Base-by-base conservation (phyloP, 2,888 invertebrate species). In the Chloroclysta siterata region DNA sequence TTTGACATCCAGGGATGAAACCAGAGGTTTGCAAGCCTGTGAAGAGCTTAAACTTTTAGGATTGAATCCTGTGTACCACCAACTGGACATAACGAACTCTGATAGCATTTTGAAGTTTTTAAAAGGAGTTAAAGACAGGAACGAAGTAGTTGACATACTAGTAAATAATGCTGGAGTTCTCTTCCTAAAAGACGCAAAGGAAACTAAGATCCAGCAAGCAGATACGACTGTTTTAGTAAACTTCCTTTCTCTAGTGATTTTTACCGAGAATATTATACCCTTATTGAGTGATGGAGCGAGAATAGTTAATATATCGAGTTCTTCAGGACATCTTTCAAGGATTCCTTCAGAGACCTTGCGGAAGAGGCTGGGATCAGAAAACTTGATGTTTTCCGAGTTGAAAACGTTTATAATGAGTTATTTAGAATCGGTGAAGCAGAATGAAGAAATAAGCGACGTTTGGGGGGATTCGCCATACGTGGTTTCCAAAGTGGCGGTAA, bases 291-390 rank as follows among this genome's bases (percentile, higher is more conserved):
- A 94, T 46, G 94, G 95, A 75, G 96, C 95, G 0, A 94, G 94
- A 70, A 96, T 97, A 33, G 94, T 97, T 0, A 96, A 97, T 75
- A 85, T 97, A 0, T 96, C 96, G 0, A 97, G 97, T 81, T 94
- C 94, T 3, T 93, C 93, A 0, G 96, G 96, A 0, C 95, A 95
- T 74, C 85, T 96, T 14, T 90, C 93, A 0, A 83, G 92, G 54
- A 94, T 97, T 73, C 94, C 95, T 10, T 94, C 94, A 5, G 83
- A 90, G 58, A 85, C 89, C 14, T 77, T 96, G 13, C 78, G 80
- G 54, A 87, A 89, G 54, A 85, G 85, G 65, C 84, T 96, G 4
- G 82, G 87, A 5, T 82, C 91, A 64, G 80, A 88, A 15, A 81
- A 88, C 46, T 83, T 96, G 33, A 94, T 94, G 6, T 88, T 95